Conservation (phyloP, 2,888 invertebrate species). For the Tetragonula carbonaria region DNA sequence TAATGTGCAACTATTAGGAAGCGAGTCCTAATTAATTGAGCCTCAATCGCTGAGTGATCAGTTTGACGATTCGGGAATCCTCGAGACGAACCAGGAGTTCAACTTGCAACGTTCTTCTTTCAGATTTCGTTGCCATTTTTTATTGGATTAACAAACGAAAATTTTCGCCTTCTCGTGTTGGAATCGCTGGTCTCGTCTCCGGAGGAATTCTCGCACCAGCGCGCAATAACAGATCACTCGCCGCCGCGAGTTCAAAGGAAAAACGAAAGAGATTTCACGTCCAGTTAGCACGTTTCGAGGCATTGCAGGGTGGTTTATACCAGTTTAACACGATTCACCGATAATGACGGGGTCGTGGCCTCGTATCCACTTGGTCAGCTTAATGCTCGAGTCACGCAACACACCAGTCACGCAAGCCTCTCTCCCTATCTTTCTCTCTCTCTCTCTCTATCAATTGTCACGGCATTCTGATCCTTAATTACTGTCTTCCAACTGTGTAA, state of each 20-base stretch:
- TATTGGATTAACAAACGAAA: no score
- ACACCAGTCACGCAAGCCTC: slow-evolving; percentile 40
- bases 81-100: no score
- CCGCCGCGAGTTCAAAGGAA: slow-evolving; percentile 9
- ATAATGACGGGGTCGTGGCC: slow-evolving; percentile 76
- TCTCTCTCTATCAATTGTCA: slow-evolving; percentile 56
- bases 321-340: slow-evolving; percentile 75
- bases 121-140: no score
- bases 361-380: slow-evolving; percentile 73
- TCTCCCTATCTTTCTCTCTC: neutral
- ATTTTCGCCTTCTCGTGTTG: no score
- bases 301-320: slow-evolving; percentile 69
- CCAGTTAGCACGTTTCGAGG: slow-evolving; percentile 61
- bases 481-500: slow-evolving; percentile 53
- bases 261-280: slow-evolving; percentile 54
- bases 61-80: no score
- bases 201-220: neutral
- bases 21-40: no score
- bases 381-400: slow-evolving; percentile 73
- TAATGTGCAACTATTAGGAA: no score
- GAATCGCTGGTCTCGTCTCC: no score
- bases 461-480: slow-evolving; percentile 64
- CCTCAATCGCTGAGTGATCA: no score
- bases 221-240: neutral
- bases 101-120: no score